Conservation (phyloP, 2,113 vertebrate species). For the Synchiropus splendidus region DNA sequence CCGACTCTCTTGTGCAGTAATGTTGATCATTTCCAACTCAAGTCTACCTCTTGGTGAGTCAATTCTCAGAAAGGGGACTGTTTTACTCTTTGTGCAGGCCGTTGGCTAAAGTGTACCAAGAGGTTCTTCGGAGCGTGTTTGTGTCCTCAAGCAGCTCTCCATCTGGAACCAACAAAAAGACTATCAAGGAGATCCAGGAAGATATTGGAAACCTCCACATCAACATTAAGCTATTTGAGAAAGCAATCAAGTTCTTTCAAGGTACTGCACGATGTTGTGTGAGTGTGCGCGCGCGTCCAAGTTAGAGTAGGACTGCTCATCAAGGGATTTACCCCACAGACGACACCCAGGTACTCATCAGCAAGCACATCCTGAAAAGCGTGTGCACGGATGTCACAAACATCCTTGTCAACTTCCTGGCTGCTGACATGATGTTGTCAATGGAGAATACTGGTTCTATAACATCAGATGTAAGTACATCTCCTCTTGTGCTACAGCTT, state of each 20-base stretch:
- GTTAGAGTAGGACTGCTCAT: background rate
- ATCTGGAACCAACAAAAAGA: constrained; percentile 77
- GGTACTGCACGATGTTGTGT: constrained; percentile 53
- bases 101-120: constrained; percentile 81
- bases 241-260: constrained; percentile 81
- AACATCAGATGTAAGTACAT: constrained; percentile 71
- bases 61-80: too few species aligned
- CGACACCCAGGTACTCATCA: constrained; percentile 80
- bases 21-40: background rate
- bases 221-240: constrained; percentile 89
- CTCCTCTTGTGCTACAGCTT: background rate
- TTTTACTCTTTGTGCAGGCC: constrained; percentile 62
- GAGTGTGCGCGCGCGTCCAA: background rate
- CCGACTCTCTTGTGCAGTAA: constrained; percentile 73
- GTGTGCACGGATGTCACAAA: constrained; percentile 86
- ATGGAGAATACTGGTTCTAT: constrained; percentile 75
- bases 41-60: background rate
- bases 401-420: constrained; percentile 85
- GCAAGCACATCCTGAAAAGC: constrained; percentile 84
- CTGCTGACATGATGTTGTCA: constrained; percentile 85
- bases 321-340: constrained; percentile 57
- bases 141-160: constrained; percentile 73
- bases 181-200: constrained; percentile 89
- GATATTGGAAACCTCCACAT: constrained; percentile 85
- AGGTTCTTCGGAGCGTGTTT: constrained; percentile 81